phyloP scores from a whole-genome alignment of 92 coral and sea anemone species.

The Blastomussa wellsi region DNA sequence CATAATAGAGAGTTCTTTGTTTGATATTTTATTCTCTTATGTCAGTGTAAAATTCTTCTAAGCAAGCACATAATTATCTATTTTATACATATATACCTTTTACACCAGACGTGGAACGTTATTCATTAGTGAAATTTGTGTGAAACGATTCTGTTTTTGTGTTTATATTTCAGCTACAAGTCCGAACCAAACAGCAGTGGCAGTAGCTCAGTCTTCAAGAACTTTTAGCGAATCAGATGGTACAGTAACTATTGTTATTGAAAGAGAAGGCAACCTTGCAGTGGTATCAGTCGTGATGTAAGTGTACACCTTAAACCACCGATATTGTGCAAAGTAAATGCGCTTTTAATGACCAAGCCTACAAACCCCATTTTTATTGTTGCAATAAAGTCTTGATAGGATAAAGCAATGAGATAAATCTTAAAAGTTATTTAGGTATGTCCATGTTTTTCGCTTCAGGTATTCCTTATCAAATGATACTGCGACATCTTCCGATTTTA shows the following conservation, averaged over 20 bases:
- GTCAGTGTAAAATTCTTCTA: too few relatives aligned
- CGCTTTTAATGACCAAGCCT: background rate
- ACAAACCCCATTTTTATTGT: background rate
- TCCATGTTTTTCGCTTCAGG: background rate
- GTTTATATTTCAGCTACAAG: background rate
- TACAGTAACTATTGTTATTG: slow-evolving; percentile 3
- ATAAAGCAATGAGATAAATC: too few relatives aligned
- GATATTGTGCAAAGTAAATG: background rate
- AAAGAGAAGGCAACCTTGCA: slow-evolving; percentile 24
- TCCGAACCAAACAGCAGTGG: slow-evolving; percentile 4
- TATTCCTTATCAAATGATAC: slow-evolving; percentile 13
- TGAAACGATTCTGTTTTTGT: background rate
- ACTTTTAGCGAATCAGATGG: slow-evolving; percentile 15
- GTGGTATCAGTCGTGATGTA: slow-evolving; percentile 10
- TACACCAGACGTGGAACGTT: too few relatives aligned
- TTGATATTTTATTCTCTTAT: background rate
- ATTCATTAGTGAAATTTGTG: too few relatives aligned
- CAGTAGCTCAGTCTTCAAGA: slow-evolving; percentile 12
- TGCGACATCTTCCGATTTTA: slow-evolving; percentile 4
- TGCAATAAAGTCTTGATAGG: background rate
- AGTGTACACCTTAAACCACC: background rate
- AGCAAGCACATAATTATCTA: too few relatives aligned
- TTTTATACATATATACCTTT: too few relatives aligned
- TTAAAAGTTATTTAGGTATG: background rate
- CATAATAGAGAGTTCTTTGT: too few relatives aligned